These are phyloP conservation scores for Cyprinella venusta DNA, from an alignment of 2,797 vertebrate genomes.

Conservation along the genomic window DNA sequence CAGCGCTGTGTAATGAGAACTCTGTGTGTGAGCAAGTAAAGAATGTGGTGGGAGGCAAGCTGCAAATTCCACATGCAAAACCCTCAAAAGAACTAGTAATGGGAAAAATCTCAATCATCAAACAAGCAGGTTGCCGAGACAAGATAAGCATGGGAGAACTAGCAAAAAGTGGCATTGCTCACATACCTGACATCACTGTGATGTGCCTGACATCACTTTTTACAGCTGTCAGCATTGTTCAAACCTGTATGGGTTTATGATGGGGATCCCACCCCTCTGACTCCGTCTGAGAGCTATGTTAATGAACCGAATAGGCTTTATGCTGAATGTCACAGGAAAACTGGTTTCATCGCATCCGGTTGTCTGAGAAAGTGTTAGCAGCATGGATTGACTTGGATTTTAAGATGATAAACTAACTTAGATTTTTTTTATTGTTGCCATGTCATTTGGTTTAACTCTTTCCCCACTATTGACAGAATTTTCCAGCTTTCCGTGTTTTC, in stretches of 20 bases:
- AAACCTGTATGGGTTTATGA: constrained; percentile 33
- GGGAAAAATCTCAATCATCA: constrained; percentile 48
- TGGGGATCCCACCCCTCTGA: background rate
- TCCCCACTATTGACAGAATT: too few relatives aligned
- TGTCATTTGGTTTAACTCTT: background rate
- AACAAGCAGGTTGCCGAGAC: constrained; percentile 40
- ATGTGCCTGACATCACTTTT: constrained; percentile 33
- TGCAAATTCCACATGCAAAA: constrained; percentile 50
- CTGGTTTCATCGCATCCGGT: background rate
- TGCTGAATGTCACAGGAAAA: background rate
- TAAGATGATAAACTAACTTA: background rate
- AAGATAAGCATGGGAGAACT: constrained; percentile 51
- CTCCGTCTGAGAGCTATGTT: constrained; percentile 4
- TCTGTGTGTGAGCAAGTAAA: constrained; percentile 34
- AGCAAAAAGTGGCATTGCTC: constrained; percentile 45
- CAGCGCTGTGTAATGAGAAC: constrained; percentile 28
- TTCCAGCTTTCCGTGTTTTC: too few relatives aligned
- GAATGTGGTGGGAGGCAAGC: constrained; percentile 54
- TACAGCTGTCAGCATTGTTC: constrained; percentile 30
- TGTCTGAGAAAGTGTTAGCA: background rate
- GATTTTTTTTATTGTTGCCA: background rate
- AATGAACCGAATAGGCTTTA: background rate
- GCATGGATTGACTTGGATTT: background rate
- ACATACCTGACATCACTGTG: constrained; percentile 52
- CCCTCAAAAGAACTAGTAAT: constrained; percentile 36